These are phyloP conservation scores for Hippocampus barbouri DNA, from an alignment of 2,113 vertebrate genomes.

Conservation along the genomic window DNA sequence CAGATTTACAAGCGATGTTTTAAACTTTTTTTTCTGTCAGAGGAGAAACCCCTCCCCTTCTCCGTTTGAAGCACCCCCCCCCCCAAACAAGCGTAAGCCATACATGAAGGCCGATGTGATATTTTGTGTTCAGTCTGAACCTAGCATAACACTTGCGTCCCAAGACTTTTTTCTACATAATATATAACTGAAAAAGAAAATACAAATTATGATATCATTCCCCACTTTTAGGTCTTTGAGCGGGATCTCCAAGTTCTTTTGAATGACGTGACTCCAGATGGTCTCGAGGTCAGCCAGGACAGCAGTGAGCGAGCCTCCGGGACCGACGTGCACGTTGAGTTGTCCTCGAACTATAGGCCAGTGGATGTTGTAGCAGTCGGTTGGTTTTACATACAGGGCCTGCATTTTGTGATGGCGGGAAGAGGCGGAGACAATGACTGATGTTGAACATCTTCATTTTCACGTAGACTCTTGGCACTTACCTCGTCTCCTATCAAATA, in stretches of 20 bases:
- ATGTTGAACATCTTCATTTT: background rate
- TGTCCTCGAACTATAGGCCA: slow-evolving; percentile 91
- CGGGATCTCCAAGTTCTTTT: slow-evolving; percentile 93
- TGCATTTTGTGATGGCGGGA: slow-evolving; percentile 38
- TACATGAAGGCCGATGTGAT: too few species aligned
- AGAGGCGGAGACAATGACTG: background rate
- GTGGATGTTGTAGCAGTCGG: slow-evolving; percentile 88
- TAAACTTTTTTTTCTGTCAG: too few species aligned
- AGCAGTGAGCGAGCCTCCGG: slow-evolving; percentile 88
- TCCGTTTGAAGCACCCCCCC: too few species aligned
- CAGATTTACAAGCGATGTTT: too few species aligned
- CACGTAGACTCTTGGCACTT: slow-evolving; percentile 26
- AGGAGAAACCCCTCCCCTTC: too few species aligned
- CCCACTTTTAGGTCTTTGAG: slow-evolving; percentile 95
- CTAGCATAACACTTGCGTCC: background rate
- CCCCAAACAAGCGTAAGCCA: too few species aligned
- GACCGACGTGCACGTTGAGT: slow-evolving; percentile 83
- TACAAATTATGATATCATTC: background rate
- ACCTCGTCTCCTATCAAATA: slow-evolving; percentile 96
- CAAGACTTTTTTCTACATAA: background rate
- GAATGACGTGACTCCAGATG: slow-evolving; percentile 91
- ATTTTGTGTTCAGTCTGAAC: too few species aligned
- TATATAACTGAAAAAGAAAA: background rate
- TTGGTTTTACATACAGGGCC: slow-evolving; percentile 88
- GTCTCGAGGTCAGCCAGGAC: slow-evolving; percentile 88